Base-by-base conservation (phyloP, 2,113 vertebrate genomes). In the Hoplias malabaricus region DNA sequence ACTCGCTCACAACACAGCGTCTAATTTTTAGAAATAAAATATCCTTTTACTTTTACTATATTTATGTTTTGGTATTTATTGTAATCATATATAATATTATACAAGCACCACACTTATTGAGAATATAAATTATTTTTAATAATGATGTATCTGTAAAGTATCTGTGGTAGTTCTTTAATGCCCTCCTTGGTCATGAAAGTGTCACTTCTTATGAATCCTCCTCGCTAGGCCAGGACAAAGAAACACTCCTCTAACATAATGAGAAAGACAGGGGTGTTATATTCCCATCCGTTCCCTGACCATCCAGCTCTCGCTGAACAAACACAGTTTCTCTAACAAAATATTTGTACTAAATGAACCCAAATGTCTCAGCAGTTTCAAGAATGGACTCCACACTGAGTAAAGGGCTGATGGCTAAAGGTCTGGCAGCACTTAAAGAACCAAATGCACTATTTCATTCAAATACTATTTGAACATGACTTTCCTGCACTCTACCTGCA, bases 341-440 rank as follows among this genome's bases (percentile, higher is more conserved):
- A 57, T 43, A 38, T 68, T 68, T 12, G 48, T 65, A 40, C 43
- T 63, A 68, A 63, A 46, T 57, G 63, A 76, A 50, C 31, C 68
- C 36, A 23, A 42, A 67, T 43, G 19, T 34, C 63, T 76, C 43
- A 75, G 29, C 27, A 33, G n/a, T 65, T 42, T 75, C 50, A 43
- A 43, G 46, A 61, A 34, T 7, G 23, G 48, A 53, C 10, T 53
- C 34, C 40, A 38, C 74, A 67, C 50, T 76, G 63, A 68, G 34
- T 67, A 50, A 76, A 36, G 67, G 63, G 48, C 48, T 21, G n/a
- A 53, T 6, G 48, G 48, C 48, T 11, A 53, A 10, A 7, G 10
- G 7, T 21, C 48, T 23, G n/a, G 48, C 16, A 19, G 43, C 16
- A 12, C n/a, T 53, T 53, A 21, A 48, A 48, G 46, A 48, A 48